Conservation (phyloP, 2,888 invertebrate genomes). For the Notodonta dromedarius region DNA sequence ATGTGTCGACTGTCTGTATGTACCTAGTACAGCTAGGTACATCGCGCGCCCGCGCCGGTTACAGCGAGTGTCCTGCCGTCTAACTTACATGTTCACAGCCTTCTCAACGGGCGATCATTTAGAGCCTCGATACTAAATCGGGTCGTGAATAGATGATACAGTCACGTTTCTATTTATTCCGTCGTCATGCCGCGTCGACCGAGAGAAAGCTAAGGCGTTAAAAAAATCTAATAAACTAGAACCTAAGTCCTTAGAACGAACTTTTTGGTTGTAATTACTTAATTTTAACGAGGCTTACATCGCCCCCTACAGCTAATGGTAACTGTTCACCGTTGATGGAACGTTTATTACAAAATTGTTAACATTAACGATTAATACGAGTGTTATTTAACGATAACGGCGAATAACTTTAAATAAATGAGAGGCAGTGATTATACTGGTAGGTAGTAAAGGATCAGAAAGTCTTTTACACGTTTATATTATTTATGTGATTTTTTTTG, state of each 20-base stretch:
- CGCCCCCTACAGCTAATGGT: conserved; percentile 76
- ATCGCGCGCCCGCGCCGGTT: conserved; percentile 12
- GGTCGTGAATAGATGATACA: neutral
- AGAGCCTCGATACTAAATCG: neutral
- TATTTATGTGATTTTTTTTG: conserved; percentile 20
- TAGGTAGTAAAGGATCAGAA: conserved; percentile 63
- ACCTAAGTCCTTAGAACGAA: conserved; percentile 83
- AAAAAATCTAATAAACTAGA: conserved; percentile 67
- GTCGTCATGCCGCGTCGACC: conserved; percentile 42
- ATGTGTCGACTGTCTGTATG: conserved; percentile 31
- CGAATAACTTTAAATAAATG: conserved; percentile 62
- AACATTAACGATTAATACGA: conserved; percentile 74
- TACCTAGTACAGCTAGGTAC: conserved; percentile 17
- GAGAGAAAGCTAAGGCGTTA: conserved; percentile 53
- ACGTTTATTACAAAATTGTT: conserved; percentile 73
- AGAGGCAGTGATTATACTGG: conserved; percentile 69
- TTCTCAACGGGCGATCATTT: conserved; percentile 13
- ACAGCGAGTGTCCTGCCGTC: conserved; percentile 20
- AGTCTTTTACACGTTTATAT: conserved; percentile 42
- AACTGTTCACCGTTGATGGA: conserved; percentile 84
- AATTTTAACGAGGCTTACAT: conserved; percentile 67
- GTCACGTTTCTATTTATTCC: conserved; percentile 23
- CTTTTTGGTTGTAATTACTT: conserved; percentile 83
- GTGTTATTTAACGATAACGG: conserved; percentile 67
- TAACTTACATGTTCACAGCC: conserved; percentile 17